phyloP scores from a whole-genome alignment of 1,140 invertebrate genomes.

The Drosophila saltans region DNA sequence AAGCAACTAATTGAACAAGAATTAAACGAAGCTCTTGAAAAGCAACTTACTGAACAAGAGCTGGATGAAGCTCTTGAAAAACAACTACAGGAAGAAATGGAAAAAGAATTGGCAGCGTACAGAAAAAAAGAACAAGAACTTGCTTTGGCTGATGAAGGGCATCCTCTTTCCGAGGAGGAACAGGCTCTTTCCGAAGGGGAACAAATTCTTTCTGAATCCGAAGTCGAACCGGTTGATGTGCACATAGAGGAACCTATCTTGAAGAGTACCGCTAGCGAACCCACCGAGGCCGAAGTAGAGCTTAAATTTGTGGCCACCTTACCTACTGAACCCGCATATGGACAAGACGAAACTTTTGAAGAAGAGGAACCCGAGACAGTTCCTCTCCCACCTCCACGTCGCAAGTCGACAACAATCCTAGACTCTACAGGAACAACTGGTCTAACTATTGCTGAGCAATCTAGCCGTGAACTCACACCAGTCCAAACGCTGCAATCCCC shows the following conservation, averaged over 20 bases:
- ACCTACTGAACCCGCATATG: constrained; percentile 54
- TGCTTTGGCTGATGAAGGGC: neutral
- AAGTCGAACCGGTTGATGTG: constrained; percentile 18
- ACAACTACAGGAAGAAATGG: constrained; percentile 62
- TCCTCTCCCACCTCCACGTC: constrained; percentile 73
- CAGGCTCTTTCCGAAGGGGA: constrained; percentile 44
- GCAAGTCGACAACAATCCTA: constrained; percentile 65
- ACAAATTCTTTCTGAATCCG: constrained; percentile 16
- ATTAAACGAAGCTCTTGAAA: constrained; percentile 57
- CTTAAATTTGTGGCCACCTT: constrained; percentile 59
- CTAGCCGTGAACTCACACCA: constrained; percentile 58
- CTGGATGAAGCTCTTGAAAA: constrained; percentile 66
- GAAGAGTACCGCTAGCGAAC: constrained; percentile 47
- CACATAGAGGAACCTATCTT: constrained; percentile 25
- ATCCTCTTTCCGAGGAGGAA: constrained; percentile 24
- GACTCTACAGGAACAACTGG: constrained; percentile 40
- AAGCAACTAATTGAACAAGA: constrained; percentile 57
- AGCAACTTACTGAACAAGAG: constrained; percentile 57
- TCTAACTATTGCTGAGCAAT: constrained; percentile 51
- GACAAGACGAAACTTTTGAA: constrained; percentile 12
- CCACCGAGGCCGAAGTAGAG: constrained; percentile 57
- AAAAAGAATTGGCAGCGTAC: constrained; percentile 63
- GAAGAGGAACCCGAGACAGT: constrained; percentile 33
- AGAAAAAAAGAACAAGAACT: constrained; percentile 42
- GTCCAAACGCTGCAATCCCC: constrained; percentile 47